These are phyloP conservation scores for Chloroclysta siterata DNA, from an alignment of 2,888 invertebrate genomes.

Conservation along the genomic window DNA sequence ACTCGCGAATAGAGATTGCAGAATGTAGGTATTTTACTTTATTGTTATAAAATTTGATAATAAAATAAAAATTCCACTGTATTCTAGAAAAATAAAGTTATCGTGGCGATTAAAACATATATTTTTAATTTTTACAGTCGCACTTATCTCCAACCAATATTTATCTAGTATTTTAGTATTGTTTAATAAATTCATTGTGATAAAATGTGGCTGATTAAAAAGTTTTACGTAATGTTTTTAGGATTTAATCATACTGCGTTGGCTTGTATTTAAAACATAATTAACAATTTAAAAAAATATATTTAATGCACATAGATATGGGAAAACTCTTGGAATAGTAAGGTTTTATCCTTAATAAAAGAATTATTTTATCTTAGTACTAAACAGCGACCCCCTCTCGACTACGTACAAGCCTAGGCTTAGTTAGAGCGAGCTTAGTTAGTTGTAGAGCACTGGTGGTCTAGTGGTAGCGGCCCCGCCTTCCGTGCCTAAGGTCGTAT, in stretches of 20 bases:
- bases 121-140: conserved; percentile 62
- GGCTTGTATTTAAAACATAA: background rate
- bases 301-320: too few relatives aligned
- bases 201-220: conserved; percentile 44
- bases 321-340: too few relatives aligned
- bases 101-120: conserved; percentile 42
- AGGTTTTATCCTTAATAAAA: too few relatives aligned
- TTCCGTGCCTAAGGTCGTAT: too few relatives aligned
- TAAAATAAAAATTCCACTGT: conserved; percentile 36
- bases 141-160: conserved; percentile 71
- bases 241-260: background rate
- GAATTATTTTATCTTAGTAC: too few relatives aligned
- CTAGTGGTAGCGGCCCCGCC: too few relatives aligned
- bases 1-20: conserved; percentile 9
- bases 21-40: conserved; percentile 31
- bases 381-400: too few relatives aligned
- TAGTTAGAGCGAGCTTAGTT: too few relatives aligned
- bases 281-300: too few relatives aligned
- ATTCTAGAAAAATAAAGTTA: conserved; percentile 42
- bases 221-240: conserved; percentile 8
- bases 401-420: too few relatives aligned
- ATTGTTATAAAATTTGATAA: conserved; percentile 40
- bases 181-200: conserved; percentile 63
- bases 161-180: conserved; percentile 73
- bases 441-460: too few relatives aligned